Base-by-base conservation (phyloP, 2,888 invertebrate genomes). In the Cetonia aurata region DNA sequence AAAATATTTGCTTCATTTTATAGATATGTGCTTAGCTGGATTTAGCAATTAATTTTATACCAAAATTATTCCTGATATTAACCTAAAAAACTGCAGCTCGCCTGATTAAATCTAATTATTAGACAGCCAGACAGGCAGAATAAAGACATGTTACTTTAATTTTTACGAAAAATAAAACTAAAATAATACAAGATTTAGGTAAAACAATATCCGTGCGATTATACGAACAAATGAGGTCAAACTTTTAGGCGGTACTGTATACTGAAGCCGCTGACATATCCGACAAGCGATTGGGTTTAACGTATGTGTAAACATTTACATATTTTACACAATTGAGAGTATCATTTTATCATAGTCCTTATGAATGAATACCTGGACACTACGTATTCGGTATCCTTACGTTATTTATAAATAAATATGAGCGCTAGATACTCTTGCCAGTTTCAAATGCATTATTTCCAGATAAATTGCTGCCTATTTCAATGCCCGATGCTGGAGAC, bases 241-340 rank as follows among this genome's bases (percentile, higher is more conserved):
- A 25, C 3, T 25, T 25, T 25, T 25, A 25, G 3, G 1, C 3
- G 25, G 4, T 25, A 25, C 25, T 25, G 25, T 25, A 25, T 25
- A 25, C 4, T 25, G 4, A 4, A 9, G 19, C 6, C 56, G 15
- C 33, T 37, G 37, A 10, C 6, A 10, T 56, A n/a, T 41, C 8
- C 57, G 57, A 25, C 52, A 37, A 37, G 52, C 33, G 31, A 57
- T 57, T 57, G 67, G 57, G 67, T 68, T 68, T 57, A 68, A 57
- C 37, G 57, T 46, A 68, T 68, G 57, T 57, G 33, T 48, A 68
- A 57, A 68, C 67, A 57, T 68, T 68, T 68, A 44, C 55, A 68
- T 68, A 48, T 57, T 56, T 68, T 68, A 68, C 67, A 37, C 56
- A 56, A 57, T 68, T 57, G 67, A 57, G 56, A 33, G 15, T 57